phyloP scores from a whole-genome alignment of 2,113 vertebrate genomes.

The Catagonus wagneri region DNA sequence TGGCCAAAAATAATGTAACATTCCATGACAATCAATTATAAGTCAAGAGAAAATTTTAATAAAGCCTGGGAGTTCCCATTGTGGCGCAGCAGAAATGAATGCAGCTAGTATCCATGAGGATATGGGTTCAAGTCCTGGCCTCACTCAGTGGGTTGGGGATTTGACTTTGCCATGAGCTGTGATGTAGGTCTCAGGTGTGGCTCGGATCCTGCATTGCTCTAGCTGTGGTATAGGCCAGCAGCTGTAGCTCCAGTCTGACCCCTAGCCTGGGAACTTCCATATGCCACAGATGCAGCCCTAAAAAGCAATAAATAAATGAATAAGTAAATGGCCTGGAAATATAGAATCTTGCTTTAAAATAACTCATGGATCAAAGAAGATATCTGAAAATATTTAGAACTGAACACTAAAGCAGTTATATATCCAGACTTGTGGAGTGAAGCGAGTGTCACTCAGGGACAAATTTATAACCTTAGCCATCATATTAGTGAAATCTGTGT shows the following conservation, averaged over 20 bases:
- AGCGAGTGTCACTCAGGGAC: background rate
- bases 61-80: background rate
- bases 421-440: background rate
- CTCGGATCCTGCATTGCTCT: no score
- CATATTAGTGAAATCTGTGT: background rate
- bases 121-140: no score
- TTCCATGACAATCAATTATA: background rate
- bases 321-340: background rate
- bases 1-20: background rate
- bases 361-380: background rate
- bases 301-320: no score
- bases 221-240: no score
- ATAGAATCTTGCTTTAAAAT: conserved; percentile 3
- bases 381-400: conserved; percentile 19
- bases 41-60: background rate
- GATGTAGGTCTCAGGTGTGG: no score
- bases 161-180: no score
- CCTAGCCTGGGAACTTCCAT: no score
- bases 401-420: background rate
- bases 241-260: no score
- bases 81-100: no score
- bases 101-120: no score
- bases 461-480: background rate
- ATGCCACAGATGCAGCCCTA: no score
- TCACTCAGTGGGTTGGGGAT: no score